Evolutionary conservation across 2,113 vertebrate genomes (phyloP).

Genomic region (Seriola quinqueradiata): DNA sequence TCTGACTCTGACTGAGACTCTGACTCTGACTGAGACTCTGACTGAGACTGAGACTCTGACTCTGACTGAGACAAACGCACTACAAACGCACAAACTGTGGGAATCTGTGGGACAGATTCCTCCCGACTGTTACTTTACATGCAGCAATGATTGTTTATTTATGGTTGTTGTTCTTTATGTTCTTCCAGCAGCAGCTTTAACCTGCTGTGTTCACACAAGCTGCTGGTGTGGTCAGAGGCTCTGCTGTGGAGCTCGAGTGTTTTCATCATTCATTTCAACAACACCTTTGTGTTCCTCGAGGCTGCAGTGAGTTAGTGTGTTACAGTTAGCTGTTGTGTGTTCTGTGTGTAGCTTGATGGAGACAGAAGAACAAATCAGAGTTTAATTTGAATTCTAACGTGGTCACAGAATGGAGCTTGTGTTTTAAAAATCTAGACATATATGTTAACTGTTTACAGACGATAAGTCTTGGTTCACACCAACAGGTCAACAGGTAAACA

Average conservation of each 20-base stretch:
- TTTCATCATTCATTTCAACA: neutral
- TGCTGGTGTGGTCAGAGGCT: slow-evolving; percentile 3
- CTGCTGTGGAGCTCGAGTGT: neutral
- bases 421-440: neutral
- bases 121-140: slow-evolving; percentile 25
- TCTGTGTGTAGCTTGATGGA: neutral
- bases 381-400: neutral
- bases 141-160: slow-evolving; percentile 43
- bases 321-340: neutral
- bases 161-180: slow-evolving; percentile 20
- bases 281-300: neutral
- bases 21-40: no score
- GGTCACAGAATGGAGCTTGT: neutral
- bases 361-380: neutral
- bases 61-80: no score
- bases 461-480: neutral
- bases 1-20: no score
- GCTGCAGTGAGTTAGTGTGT: neutral
- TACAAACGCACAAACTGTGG: slow-evolving; percentile 15
- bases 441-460: neutral
- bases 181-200: slow-evolving; percentile 36
- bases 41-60: no score
- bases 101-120: neutral
- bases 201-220: neutral
- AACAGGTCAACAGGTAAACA: neutral